phyloP scores from a whole-genome alignment of 2,888 invertebrate genomes.

The Oxyteleia sp. region DNA sequence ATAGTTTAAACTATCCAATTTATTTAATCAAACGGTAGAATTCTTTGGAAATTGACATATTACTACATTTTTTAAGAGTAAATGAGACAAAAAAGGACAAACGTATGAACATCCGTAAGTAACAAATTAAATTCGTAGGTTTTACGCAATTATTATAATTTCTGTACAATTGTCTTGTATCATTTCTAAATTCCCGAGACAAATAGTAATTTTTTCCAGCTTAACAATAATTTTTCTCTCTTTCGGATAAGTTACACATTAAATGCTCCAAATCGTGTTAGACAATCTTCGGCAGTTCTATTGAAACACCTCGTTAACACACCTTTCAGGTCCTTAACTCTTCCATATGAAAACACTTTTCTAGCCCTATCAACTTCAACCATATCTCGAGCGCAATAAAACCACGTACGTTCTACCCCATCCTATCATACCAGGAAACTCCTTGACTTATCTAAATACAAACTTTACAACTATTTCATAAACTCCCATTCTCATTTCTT shows the following conservation, averaged over 20 bases:
- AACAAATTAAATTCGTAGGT: too few species aligned
- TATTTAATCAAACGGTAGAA: too few species aligned
- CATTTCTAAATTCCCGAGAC: too few species aligned
- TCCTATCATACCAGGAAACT: constrained; percentile 6
- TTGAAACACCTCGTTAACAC: constrained; percentile 23
- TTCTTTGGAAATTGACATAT: too few species aligned
- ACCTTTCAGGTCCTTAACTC: constrained; percentile 14
- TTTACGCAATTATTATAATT: too few species aligned
- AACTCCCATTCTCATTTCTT: constrained; percentile 20
- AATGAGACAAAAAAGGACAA: too few species aligned
- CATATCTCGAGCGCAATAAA: constrained; percentile 37
- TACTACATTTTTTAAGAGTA: too few species aligned
- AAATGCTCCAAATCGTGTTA: not conserved
- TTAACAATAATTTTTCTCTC: too few species aligned
- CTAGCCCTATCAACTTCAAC: constrained; percentile 20
- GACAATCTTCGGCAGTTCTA: not conserved
- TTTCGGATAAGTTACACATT: not conserved
- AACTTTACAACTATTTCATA: constrained; percentile 36
- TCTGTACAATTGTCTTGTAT: too few species aligned
- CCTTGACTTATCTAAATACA: constrained; percentile 28
- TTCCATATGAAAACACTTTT: not conserved
- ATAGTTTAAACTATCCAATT: too few species aligned
- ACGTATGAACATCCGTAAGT: too few species aligned
- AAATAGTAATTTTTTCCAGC: too few species aligned
- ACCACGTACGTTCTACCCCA: constrained; percentile 16